Evolutionary conservation across 2,888 invertebrate genomes (phyloP).

Genomic region (Lasioglossum zephyrum): DNA sequence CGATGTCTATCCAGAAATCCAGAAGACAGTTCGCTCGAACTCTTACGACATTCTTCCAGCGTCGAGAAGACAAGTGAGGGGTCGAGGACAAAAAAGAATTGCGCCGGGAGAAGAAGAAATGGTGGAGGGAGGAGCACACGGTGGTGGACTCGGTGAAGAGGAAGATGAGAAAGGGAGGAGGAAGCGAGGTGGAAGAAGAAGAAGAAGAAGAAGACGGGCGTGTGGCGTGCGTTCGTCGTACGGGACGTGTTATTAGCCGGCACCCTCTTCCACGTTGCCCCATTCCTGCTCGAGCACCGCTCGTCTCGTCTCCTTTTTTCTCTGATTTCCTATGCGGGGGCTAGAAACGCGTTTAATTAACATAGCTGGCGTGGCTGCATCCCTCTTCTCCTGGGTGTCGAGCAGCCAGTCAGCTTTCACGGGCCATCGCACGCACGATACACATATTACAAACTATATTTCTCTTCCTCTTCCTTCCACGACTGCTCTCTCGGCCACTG

Average conservation of each 20-base stretch:
- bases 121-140: slow-evolving; percentile 22
- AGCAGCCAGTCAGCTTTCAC: slow-evolving; percentile 77
- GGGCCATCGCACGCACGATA: slow-evolving; percentile 77
- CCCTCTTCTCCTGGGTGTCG: slow-evolving; percentile 75
- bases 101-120: slow-evolving; percentile 26
- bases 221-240: slow-evolving; percentile 81
- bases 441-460: slow-evolving; percentile 64
- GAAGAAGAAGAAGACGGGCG: slow-evolving; percentile 75
- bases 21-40: slow-evolving; percentile 24
- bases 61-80: slow-evolving; percentile 35
- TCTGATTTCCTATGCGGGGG: slow-evolving; percentile 75
- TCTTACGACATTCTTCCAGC: slow-evolving; percentile 35
- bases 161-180: slow-evolving; percentile 39
- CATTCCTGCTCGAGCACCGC: slow-evolving; percentile 58
- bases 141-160: slow-evolving; percentile 15
- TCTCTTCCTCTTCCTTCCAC: slow-evolving; percentile 31
- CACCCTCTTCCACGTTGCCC: slow-evolving; percentile 67
- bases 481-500: slow-evolving; percentile 9
- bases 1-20: slow-evolving; percentile 19
- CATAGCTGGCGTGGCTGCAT: slow-evolving; percentile 81
- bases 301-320: slow-evolving; percentile 67
- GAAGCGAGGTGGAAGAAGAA: slow-evolving; percentile 57
- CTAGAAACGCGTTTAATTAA: slow-evolving; percentile 83
- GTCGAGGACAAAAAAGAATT: slow-evolving; percentile 30
- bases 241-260: slow-evolving; percentile 83